A percentile compares a stretch with the other conserved stretches of the same genome.
phyloP scores from a whole-genome alignment of 2,113 vertebrate genomes.

The Gambusia affinis region DNA sequence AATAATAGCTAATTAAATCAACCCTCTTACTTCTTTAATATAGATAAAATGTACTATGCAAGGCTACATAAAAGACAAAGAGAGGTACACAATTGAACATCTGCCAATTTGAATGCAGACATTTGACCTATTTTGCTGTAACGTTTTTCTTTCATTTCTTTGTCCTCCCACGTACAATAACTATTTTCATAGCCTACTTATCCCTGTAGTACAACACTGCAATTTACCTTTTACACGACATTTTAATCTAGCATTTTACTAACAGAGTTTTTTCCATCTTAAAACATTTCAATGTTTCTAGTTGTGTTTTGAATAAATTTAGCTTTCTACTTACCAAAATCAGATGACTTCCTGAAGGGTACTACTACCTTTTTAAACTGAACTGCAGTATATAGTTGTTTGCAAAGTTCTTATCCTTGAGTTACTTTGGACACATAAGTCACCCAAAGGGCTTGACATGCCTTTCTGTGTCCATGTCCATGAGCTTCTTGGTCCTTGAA shows the following conservation, averaged over 20 bases:
- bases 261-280: too few species aligned
- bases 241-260: too few species aligned
- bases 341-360: too few species aligned
- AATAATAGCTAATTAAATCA: neutral
- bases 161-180: neutral
- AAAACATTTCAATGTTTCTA: too few species aligned
- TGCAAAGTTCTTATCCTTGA: too few species aligned
- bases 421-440: neutral
- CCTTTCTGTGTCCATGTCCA: too few species aligned
- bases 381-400: too few species aligned
- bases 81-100: neutral
- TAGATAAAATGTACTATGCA: neutral
- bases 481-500: too few species aligned
- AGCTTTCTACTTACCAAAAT: too few species aligned
- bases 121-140: neutral
- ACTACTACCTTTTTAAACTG: too few species aligned
- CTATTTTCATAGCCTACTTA: neutral
- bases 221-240: neutral
- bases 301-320: too few species aligned
- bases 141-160: neutral
- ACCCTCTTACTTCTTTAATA: neutral
- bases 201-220: neutral
- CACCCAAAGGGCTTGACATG: too few species aligned
- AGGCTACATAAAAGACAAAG: slow-evolving; percentile 7
- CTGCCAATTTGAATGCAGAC: neutral